These are phyloP conservation scores for Aphidius gifuensis DNA, from an alignment of 1,140 invertebrate genomes.

Conservation along the genomic window DNA sequence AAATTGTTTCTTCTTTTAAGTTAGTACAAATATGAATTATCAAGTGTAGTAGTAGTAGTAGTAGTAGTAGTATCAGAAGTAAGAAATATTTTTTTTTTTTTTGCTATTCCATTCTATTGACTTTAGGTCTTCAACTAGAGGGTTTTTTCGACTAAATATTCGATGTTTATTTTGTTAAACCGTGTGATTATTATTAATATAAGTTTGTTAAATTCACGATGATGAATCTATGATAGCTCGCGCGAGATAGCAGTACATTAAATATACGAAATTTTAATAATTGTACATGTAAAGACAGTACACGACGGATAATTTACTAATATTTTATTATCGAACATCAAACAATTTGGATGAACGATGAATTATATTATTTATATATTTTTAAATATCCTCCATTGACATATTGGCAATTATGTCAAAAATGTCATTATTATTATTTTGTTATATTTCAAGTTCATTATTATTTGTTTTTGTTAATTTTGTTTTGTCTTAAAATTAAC, in stretches of 20 bases:
- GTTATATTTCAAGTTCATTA: slow-evolving; percentile 2
- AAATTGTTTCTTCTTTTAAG: slow-evolving; percentile 25
- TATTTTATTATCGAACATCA: slow-evolving; percentile 11
- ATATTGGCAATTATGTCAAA: too few species aligned
- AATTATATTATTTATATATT: not conserved
- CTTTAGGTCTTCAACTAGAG: not conserved
- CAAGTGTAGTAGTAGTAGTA: slow-evolving; percentile 9
- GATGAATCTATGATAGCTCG: slow-evolving; percentile 12
- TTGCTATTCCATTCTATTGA: not conserved
- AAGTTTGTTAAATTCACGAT: not conserved
- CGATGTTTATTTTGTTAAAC: too few species aligned
- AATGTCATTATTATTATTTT: slow-evolving; percentile 4
- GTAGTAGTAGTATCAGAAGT: not conserved
- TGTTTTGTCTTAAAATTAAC: slow-evolving; percentile 11
- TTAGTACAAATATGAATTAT: slow-evolving; percentile 26
- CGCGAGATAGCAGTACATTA: slow-evolving; percentile 6
- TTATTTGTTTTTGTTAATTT: slow-evolving; percentile 2
- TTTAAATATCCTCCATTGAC: not conserved
- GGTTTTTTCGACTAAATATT: too few species aligned
- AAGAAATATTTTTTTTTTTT: too few species aligned
- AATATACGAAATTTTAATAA: not conserved
- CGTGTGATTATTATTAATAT: too few species aligned
- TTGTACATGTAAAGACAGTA: slow-evolving; percentile 23
- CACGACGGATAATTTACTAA: slow-evolving; percentile 28
- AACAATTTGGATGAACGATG: not conserved